phyloP scores from a whole-genome alignment of 2,113 vertebrate species.

The rat (Rattus norvegicus) region DNA sequence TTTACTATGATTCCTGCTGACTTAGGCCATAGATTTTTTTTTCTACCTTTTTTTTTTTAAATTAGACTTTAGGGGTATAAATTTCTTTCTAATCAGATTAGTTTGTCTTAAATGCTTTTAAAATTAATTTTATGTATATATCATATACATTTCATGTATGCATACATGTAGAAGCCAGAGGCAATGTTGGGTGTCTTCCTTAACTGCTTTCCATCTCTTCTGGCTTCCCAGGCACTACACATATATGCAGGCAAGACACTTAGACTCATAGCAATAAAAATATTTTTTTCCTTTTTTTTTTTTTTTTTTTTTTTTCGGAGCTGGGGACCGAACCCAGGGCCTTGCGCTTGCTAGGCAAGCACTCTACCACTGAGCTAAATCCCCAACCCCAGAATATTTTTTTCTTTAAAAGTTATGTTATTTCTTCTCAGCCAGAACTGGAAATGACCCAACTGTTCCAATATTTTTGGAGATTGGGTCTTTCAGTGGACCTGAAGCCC shows the following conservation, averaged over 20 bases:
- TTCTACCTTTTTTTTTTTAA: background rate
- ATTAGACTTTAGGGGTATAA: slow-evolving; percentile 28
- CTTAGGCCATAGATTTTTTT: slow-evolving; percentile 41
- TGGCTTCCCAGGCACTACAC: background rate
- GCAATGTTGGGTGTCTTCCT: background rate
- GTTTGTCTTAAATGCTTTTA: background rate
- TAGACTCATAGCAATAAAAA: background rate
- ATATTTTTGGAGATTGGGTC: background rate
- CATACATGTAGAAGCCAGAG: background rate
- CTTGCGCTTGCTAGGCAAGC: too few species aligned
- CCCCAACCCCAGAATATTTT: background rate
- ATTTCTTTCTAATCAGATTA: slow-evolving; percentile 21
- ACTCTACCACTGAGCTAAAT: too few species aligned
- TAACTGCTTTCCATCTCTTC: background rate
- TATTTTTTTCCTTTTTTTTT: too few species aligned
- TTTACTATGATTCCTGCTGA: slow-evolving; percentile 17
- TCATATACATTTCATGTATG: background rate
- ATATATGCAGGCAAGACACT: background rate
- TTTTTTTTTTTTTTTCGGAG: too few species aligned
- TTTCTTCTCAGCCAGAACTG: background rate
- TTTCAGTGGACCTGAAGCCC: background rate
- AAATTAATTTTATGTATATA: background rate
- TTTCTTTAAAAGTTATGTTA: background rate
- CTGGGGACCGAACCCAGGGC: too few species aligned
- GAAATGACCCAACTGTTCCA: background rate